Conservation (phyloP, 2,888 invertebrate species). For the Lepidochrysops patricia region DNA sequence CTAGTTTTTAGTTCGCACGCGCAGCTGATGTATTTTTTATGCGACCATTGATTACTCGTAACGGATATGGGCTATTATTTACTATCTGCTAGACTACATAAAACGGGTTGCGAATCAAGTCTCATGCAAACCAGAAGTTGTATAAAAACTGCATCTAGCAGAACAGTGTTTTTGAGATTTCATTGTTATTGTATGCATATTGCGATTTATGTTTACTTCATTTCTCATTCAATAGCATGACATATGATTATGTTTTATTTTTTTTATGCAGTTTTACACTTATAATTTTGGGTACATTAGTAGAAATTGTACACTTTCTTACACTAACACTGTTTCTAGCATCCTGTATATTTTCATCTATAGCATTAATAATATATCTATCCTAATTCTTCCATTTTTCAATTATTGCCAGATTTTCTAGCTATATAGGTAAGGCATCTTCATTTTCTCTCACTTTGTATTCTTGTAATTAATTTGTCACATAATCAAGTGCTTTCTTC, state of each 20-base stretch:
- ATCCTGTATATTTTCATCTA: no score
- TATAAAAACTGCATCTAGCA: neutral
- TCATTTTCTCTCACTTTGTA: neutral
- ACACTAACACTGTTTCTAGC: no score
- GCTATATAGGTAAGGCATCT: no score
- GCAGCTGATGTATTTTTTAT: conserved; percentile 7
- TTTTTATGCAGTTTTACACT: no score
- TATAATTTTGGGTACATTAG: no score
- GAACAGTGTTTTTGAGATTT: neutral
- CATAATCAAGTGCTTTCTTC: neutral
- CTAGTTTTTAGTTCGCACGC: conserved; percentile 7
- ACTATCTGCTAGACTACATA: conserved; percentile 5
- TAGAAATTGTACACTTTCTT: no score
- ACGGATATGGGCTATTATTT: conserved; percentile 9
- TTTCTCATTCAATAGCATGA: no score
- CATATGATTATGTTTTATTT: no score
- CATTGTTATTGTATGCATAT: neutral
- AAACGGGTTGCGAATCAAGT: neutral
- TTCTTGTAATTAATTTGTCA: neutral
- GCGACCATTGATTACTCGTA: conserved; percentile 10
- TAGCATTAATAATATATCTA: no score
- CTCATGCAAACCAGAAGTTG: neutral
- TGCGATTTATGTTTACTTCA: neutral
- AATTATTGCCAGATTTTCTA: no score
- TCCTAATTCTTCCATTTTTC: no score